Conservation (phyloP, 2,888 invertebrate genomes). For the Philaethria dido region DNA sequence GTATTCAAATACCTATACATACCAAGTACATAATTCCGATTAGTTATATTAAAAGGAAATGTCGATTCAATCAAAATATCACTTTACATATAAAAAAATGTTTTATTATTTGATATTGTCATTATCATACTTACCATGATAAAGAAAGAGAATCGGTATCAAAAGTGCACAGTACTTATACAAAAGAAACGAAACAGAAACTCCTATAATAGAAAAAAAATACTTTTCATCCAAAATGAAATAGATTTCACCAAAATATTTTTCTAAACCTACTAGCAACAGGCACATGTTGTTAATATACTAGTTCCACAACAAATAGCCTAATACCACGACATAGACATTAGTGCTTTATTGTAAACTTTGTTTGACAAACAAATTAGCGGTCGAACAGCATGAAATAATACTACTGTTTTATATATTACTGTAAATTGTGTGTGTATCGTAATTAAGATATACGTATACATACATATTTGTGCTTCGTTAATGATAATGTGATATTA, state of each 20-base stretch:
- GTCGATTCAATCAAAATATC: no score
- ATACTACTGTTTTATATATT: neutral
- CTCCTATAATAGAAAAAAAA: conserved; percentile 46
- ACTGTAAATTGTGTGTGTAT: neutral
- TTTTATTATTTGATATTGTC: no score
- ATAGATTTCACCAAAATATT: conserved; percentile 18
- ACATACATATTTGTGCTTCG: neutral
- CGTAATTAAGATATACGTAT: conserved; percentile 1
- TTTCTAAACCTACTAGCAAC: conserved; percentile 23
- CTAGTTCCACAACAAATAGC: conserved; percentile 8
- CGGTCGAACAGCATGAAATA: neutral
- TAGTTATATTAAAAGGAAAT: neutral
- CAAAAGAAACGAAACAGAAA: conserved; percentile 51
- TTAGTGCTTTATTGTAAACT: conserved; percentile 19
- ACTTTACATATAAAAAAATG: no score
- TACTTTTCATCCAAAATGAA: conserved; percentile 46
- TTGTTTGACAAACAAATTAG: conserved; percentile 16
- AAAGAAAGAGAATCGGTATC: conserved; percentile 60
- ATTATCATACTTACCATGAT: conserved; percentile 64
- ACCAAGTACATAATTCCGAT: neutral
- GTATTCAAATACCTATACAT: no score
- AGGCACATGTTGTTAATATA: conserved; percentile 29
- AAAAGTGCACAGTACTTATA: conserved; percentile 58
- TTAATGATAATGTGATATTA: neutral
- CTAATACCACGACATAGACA: neutral